These are phyloP conservation scores for Silurus aristotelis DNA, from an alignment of 2,797 vertebrate genomes.

Conservation along the genomic window DNA sequence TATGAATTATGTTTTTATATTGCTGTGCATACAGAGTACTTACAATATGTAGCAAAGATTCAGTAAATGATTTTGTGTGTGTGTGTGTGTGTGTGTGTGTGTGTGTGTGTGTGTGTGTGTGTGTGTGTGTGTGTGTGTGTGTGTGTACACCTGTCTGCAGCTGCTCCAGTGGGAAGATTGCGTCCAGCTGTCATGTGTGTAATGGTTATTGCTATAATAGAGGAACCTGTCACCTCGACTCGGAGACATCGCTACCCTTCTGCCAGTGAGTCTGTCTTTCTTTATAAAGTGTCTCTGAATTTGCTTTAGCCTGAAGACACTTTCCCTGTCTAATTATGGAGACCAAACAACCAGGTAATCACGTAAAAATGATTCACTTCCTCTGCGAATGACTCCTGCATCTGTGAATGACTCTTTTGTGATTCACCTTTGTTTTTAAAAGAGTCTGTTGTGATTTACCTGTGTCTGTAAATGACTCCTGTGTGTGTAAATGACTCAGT, in stretches of 20 bases:
- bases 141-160: slow-evolving; percentile 61
- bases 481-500: too few relatives aligned
- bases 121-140: slow-evolving; percentile 32
- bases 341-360: too few relatives aligned
- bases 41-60: not conserved
- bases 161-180: slow-evolving; percentile 83
- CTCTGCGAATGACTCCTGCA: too few relatives aligned
- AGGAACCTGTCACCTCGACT: slow-evolving; percentile 82
- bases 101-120: not conserved
- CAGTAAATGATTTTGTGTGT: not conserved
- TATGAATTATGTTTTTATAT: not conserved
- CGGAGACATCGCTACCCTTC: slow-evolving; percentile 79
- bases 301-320: too few relatives aligned
- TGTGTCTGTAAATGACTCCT: too few relatives aligned
- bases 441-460: too few relatives aligned
- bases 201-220: slow-evolving; percentile 87
- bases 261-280: slow-evolving; percentile 79
- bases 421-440: too few relatives aligned
- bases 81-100: not conserved
- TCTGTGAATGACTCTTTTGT: too few relatives aligned
- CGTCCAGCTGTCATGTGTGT: slow-evolving; percentile 84
- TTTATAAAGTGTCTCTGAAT: not conserved
- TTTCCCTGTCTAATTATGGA: too few relatives aligned
- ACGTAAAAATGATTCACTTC: too few relatives aligned
- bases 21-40: not conserved